Evolutionary conservation across 2,113 vertebrate species (phyloP).

Genomic region (Gymnorhina tibicen): DNA sequence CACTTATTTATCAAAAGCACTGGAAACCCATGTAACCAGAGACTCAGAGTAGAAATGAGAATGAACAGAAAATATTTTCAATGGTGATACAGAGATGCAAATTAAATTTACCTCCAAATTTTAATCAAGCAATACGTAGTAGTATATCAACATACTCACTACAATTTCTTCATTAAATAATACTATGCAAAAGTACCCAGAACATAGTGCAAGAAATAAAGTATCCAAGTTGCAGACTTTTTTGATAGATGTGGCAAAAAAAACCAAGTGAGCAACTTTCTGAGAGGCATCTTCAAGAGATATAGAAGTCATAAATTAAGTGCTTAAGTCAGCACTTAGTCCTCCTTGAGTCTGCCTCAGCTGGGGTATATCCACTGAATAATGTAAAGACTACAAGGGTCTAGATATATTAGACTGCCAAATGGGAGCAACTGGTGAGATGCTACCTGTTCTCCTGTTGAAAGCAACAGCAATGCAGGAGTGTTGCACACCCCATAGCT

Average conservation of each 20-base stretch:
- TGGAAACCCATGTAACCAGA: not conserved
- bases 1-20: not conserved
- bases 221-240: not conserved
- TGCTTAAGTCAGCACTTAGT: not conserved
- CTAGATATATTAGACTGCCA: not conserved
- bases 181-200: not conserved
- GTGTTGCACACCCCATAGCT: not conserved
- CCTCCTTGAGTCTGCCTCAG: not conserved
- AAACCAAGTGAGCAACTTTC: not conserved
- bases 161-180: not conserved
- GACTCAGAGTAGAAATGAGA: not conserved
- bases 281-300: not conserved
- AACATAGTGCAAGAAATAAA: not conserved
- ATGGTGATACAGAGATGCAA: not conserved
- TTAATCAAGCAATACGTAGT: not conserved
- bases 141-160: not conserved
- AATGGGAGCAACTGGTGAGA: not conserved
- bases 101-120: not conserved
- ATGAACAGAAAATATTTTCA: slow-evolving; percentile 12
- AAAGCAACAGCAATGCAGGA: not conserved
- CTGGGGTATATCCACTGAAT: not conserved
- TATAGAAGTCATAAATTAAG: not conserved
- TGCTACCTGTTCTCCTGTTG: not conserved
- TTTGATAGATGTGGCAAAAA: not conserved
- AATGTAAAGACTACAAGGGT: not conserved